These are phyloP conservation scores for Carettochelys insculpta DNA, from an alignment of 2,113 vertebrate species.

Conservation along the genomic window DNA sequence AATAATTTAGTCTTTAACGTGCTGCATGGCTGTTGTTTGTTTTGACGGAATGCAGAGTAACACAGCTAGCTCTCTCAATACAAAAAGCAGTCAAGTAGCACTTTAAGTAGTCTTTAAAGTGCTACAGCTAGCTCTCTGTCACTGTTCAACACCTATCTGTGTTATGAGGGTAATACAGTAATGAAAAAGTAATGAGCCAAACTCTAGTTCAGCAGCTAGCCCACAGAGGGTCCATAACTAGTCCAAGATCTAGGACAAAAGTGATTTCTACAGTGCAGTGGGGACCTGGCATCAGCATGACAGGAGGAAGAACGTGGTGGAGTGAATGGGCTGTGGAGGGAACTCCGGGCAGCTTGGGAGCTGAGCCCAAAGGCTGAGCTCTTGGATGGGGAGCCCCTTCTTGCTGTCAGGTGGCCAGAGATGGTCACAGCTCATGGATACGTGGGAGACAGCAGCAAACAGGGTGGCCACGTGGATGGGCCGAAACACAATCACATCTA, in stretches of 20 bases:
- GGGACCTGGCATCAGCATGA: neutral
- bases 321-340: neutral
- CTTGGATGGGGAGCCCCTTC: neutral
- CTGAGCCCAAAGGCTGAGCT: neutral
- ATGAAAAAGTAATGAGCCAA: neutral
- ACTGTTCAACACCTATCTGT: too few species aligned
- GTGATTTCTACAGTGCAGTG: too few species aligned
- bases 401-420: rapidly evolving
- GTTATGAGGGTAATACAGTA: neutral
- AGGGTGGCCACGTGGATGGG: neutral
- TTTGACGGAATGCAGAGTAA: too few species aligned
- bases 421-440: neutral
- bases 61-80: too few species aligned
- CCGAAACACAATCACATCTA: rapidly evolving
- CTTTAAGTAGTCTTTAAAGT: too few species aligned
- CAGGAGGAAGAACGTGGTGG: neutral
- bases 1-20: too few species aligned
- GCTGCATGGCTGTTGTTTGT: too few species aligned
- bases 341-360: rapidly evolving
- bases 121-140: too few species aligned
- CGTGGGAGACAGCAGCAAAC: neutral
- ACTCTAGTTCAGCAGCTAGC: neutral
- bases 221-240: neutral
- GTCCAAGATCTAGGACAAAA: neutral
- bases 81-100: too few species aligned